phyloP scores from a whole-genome alignment of 1,140 invertebrate genomes.

The Trichonephila clavipes region DNA sequence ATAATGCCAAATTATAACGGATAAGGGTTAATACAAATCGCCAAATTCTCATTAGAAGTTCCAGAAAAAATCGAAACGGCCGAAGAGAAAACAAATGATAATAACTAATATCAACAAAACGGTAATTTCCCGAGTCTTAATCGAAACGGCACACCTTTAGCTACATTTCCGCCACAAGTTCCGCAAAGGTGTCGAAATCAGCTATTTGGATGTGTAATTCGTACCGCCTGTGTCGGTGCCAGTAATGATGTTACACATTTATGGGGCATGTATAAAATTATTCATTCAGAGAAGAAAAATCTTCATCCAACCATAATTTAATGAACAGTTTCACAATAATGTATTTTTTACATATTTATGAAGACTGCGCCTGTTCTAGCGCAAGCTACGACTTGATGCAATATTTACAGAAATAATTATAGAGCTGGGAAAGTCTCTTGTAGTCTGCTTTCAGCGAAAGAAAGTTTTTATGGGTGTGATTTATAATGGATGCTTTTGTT shows the following conservation, averaged over 20 bases:
- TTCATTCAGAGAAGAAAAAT: background rate
- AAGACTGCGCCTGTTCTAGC: background rate
- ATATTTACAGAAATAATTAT: too few species aligned
- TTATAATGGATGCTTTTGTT: too few species aligned
- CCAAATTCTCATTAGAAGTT: background rate
- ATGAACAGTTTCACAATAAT: constrained; percentile 9
- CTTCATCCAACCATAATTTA: background rate
- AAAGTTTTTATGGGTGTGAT: too few species aligned
- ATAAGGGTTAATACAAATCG: background rate
- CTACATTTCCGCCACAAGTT: background rate
- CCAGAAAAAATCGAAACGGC: background rate
- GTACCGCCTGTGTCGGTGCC: background rate
- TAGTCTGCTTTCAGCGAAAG: too few species aligned
- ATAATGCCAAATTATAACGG: background rate
- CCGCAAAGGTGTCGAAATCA: background rate
- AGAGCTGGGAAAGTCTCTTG: too few species aligned
- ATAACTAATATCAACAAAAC: background rate
- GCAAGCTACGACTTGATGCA: too few species aligned
- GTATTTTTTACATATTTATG: constrained; percentile 15
- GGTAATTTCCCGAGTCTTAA: background rate
- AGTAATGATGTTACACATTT: background rate
- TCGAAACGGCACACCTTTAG: constrained; percentile 3
- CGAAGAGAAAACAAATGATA: background rate
- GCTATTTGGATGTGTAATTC: background rate
- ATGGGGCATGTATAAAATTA: background rate